Conservation (phyloP, 2,797 vertebrate species). For the Tarsius wallacei region DNA sequence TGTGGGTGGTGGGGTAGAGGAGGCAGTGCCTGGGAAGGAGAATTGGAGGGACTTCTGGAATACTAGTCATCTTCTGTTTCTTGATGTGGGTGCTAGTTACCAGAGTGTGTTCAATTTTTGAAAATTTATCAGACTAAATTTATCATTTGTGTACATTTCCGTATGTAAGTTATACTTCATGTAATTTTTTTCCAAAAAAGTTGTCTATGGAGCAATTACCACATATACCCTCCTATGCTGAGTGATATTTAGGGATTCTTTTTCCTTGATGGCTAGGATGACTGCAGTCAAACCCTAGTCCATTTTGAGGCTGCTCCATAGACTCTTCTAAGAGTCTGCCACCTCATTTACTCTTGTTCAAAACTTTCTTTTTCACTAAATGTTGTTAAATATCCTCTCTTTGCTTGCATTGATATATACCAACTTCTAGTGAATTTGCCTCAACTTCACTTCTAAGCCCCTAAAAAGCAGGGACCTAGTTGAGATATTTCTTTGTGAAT, state of each 20-base stretch:
- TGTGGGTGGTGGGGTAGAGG: neutral
- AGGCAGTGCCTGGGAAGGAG: neutral
- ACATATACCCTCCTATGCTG: neutral
- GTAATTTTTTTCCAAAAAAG: neutral
- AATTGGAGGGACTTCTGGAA: neutral
- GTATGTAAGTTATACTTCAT: neutral
- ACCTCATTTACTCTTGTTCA: neutral
- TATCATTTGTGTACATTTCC: slow-evolving; percentile 41
- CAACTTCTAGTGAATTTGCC: neutral
- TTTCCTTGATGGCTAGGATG: neutral
- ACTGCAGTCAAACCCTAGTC: neutral
- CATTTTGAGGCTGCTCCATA: neutral
- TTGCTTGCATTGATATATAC: neutral
- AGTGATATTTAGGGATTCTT: neutral
- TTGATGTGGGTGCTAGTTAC: neutral
- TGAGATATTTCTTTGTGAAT: slow-evolving; percentile 59
- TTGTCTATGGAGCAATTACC: neutral
- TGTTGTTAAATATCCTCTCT: neutral
- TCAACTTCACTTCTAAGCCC: neutral
- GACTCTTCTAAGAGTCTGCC: neutral
- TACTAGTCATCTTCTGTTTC: neutral
- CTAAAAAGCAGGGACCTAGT: neutral
- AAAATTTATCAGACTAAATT: slow-evolving; percentile 18
- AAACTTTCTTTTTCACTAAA: neutral
- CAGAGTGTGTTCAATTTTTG: slow-evolving; percentile 23